phyloP scores from a whole-genome alignment of 2,113 vertebrate genomes.

The Hystrix cristata region DNA sequence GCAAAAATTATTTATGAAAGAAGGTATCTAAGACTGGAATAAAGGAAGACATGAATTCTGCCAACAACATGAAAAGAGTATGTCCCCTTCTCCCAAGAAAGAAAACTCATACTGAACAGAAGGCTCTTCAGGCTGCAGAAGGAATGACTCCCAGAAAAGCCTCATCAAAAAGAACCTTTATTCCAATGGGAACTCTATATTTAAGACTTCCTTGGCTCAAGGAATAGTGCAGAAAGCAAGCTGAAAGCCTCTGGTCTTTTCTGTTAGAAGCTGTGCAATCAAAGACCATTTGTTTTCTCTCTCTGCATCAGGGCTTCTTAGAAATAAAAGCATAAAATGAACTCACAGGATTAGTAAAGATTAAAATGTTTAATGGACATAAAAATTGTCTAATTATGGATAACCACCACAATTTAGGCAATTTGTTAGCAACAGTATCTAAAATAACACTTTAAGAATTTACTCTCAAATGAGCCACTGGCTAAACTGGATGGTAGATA shows the following conservation, averaged over 20 bases:
- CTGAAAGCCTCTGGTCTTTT: not conserved
- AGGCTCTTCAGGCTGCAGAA: not conserved
- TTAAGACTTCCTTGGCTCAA: slow-evolving; percentile 61
- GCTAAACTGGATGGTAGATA: not conserved
- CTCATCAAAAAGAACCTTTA: not conserved
- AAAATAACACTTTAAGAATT: not conserved
- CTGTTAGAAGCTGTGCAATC: not conserved
- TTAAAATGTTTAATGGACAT: not conserved
- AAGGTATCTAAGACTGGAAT: not conserved
- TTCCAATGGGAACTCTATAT: not conserved
- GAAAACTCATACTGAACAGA: not conserved
- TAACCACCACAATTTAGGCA: not conserved
- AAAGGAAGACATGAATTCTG: not conserved
- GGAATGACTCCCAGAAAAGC: slow-evolving; percentile 36
- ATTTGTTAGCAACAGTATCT: not conserved
- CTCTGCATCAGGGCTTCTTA: not conserved
- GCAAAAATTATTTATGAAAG: not conserved
- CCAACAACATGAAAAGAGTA: not conserved
- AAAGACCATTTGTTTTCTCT: not conserved
- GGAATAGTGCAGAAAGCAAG: not conserved
- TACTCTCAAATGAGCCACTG: not conserved
- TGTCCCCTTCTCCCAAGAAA: slow-evolving; percentile 26
- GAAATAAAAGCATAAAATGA: slow-evolving; percentile 9
- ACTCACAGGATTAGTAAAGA: not conserved
- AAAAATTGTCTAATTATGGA: not conserved